Evolutionary conservation across 2,113 vertebrate species (phyloP).

Genomic region (Thamnophis sirtalis): DNA sequence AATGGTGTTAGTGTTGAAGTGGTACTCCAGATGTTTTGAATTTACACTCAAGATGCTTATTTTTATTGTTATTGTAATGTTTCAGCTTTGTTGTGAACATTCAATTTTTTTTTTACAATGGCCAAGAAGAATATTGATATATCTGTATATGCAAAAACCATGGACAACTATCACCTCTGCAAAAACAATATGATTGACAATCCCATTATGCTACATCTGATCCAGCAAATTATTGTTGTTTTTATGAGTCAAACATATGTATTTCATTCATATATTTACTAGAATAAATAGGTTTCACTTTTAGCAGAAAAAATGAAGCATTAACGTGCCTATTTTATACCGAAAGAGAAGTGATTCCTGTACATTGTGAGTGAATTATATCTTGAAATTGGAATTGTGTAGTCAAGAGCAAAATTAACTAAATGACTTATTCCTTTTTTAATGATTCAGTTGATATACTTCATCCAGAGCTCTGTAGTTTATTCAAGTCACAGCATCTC

Average conservation of each 20-base stretch:
- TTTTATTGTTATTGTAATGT: not conserved
- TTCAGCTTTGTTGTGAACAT: not conserved
- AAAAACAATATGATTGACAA: not conserved
- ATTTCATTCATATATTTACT: not conserved
- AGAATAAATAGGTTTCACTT: not conserved
- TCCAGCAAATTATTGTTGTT: not conserved
- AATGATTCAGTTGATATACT: not conserved
- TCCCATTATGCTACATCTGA: not conserved
- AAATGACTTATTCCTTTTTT: slow-evolving; percentile 22
- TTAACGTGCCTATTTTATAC: slow-evolving; percentile 9
- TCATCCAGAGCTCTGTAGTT: slow-evolving; percentile 9
- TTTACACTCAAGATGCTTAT: not conserved
- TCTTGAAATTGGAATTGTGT: slow-evolving; percentile 22
- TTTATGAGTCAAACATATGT: not conserved
- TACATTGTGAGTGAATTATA: not conserved
- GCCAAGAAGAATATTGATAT: not conserved
- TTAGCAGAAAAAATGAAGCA: not conserved
- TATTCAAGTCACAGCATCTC: not conserved
- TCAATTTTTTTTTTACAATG: not conserved
- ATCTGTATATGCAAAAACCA: not conserved
- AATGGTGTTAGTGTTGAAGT: not conserved
- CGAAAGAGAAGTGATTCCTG: not conserved
- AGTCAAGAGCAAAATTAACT: slow-evolving; percentile 18
- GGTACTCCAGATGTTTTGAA: not conserved
- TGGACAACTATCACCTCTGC: not conserved